Percentiles rank a stretch among this genome's conserved stretches.
These are phyloP conservation scores for Caenorhabditis afra DNA, from an alignment of 2,888 invertebrate species.

Conservation along the genomic window DNA sequence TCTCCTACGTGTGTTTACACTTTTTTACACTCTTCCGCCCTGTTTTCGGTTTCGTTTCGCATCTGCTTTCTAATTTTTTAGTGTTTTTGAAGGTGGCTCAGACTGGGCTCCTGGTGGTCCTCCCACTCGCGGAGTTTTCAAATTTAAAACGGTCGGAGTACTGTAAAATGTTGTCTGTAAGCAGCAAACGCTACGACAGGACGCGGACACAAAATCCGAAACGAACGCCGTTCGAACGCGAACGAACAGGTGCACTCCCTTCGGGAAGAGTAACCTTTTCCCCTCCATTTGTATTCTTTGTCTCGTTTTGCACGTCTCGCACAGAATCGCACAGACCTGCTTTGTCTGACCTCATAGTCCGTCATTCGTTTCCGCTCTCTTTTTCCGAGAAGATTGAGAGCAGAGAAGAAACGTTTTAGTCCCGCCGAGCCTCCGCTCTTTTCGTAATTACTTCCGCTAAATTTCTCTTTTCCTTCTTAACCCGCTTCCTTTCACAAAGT, in stretches of 20 bases:
- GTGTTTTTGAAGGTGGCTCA: neutral
- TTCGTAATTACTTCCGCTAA: slow-evolving; percentile 33
- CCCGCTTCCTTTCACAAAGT: no score
- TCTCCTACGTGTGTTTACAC: neutral
- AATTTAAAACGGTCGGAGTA: neutral
- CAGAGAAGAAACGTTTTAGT: slow-evolving; percentile 11
- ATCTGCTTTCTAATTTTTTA: neutral
- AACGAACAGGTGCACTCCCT: no score
- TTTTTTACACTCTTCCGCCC: neutral
- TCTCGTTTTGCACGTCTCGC: neutral
- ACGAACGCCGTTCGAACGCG: neutral
- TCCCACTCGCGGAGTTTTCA: neutral
- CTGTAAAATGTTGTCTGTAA: neutral
- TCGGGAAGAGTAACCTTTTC: no score
- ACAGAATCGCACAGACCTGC: slow-evolving; percentile 1
- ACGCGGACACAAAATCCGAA: slow-evolving; percentile 10
- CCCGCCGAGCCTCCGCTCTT: neutral
- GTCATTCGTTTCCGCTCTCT: slow-evolving; percentile 19
- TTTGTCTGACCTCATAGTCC: slow-evolving; percentile 25
- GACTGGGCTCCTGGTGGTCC: no score
- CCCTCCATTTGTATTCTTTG: no score
- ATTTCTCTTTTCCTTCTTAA: neutral
- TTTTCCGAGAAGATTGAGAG: slow-evolving; percentile 17
- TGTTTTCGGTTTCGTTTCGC: neutral
- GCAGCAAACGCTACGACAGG: neutral